Evolutionary conservation across 2,113 vertebrate genomes (phyloP), one percentile per base, ranked within the genome.

Genomic region (Sylvilagus bachmani): DNA sequence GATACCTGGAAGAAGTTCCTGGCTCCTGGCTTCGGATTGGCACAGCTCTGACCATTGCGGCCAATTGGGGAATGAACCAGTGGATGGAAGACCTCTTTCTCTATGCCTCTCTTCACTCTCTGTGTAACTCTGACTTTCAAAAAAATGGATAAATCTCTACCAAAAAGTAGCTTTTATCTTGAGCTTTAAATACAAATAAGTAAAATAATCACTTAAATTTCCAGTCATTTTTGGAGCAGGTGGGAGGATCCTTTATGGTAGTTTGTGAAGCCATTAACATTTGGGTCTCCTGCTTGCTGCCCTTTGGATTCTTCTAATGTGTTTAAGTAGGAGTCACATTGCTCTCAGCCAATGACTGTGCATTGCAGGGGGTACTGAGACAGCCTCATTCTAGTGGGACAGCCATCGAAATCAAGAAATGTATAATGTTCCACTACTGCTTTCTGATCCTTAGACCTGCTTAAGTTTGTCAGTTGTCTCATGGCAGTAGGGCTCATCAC

Each of bases 101-200:
- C 44, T 44, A 6, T 44, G 44, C 44, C 44, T 44, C 44, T 44
- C 44, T 44, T 44, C 44, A 44, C 44, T 44, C 44, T 44, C 44
- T 44, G 44, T 44, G 44, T 44, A 44, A 44, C 44, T 44, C 44
- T 38, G 38, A 38, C 38, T 44, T 44, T 44, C 44, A 44, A 44
- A 44, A 44, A 44, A 6, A 44, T 44, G 44, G 6, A 44, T 44
- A 44, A 44, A 44, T 44, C 6, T 44, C 44, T 44, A 44, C 44
- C 6, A 44, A 14, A n/a, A 70, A 70, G n/a, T 84, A 51, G 7
- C 22, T 91, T 83, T 90, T 83, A 29, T 84, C 44, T 81, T 92
- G 16, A 51, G 21, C 88, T 79, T 91, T 92, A n/a, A 93, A 96
- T 77, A 78, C 85, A 78, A 74, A 92, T 69, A 88, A 16, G 38